A percentile compares a stretch with the other conserved stretches of the same genome.
phyloP scores from a whole-genome alignment of 2,888 invertebrate species.

The Branchellion lobata region DNA sequence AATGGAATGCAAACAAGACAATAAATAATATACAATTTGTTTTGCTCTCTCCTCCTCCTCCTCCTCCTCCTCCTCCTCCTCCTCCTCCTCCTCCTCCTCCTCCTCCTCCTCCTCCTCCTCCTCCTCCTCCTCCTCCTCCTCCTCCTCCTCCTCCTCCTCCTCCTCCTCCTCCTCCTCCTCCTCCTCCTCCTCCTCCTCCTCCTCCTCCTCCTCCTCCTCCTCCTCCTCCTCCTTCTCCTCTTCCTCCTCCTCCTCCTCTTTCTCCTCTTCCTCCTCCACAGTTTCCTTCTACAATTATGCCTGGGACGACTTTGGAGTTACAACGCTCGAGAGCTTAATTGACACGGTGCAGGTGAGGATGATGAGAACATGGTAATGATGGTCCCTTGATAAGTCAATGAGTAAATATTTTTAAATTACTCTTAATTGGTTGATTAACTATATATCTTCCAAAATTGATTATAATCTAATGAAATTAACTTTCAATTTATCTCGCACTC shows the following conservation, averaged over 20 bases:
- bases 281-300: slow-evolving; percentile 88
- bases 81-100: slow-evolving; percentile 77
- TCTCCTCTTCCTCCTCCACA: slow-evolving; percentile 84
- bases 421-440: neutral
- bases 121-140: slow-evolving; percentile 81
- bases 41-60: slow-evolving; percentile 68
- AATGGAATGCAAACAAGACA: too few species aligned
- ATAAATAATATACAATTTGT: too few species aligned
- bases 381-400: neutral
- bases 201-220: slow-evolving; percentile 77
- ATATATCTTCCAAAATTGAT: neutral
- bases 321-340: slow-evolving; percentile 74
- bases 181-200: slow-evolving; percentile 79
- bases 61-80: slow-evolving; percentile 81
- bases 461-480: too few species aligned
- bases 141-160: slow-evolving; percentile 82
- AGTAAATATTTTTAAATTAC: neutral
- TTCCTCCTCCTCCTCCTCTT: slow-evolving; percentile 81
- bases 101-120: slow-evolving; percentile 73
- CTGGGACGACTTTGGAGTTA: slow-evolving; percentile 79
- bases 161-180: slow-evolving; percentile 76
- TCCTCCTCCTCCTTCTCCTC: slow-evolving; percentile 73
- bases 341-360: slow-evolving; percentile 75
- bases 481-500: too few species aligned
- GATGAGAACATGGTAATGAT: neutral